Evolutionary conservation across 2,113 vertebrate genomes (phyloP).

Genomic region (Benitochromis conjunctus): DNA sequence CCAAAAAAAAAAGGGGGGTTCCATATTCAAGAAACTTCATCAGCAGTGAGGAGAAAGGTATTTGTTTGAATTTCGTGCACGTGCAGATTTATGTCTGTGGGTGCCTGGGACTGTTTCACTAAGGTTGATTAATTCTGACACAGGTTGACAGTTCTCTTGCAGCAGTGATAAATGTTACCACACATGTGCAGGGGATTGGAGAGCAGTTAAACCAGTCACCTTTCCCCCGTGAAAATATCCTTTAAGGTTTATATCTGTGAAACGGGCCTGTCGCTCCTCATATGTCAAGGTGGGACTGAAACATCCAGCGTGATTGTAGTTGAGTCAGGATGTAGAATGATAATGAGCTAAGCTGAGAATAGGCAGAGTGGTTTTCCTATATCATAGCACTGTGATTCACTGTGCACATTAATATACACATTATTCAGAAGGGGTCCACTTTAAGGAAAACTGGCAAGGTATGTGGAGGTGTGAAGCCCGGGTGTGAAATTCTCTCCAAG

Average conservation of each 20-base stretch:
- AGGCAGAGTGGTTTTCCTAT: neutral
- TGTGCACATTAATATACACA: neutral
- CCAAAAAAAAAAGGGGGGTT: neutral
- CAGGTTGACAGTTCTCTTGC: constrained; percentile 60
- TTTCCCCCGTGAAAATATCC: constrained; percentile 59
- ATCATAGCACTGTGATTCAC: neutral
- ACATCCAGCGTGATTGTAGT: neutral
- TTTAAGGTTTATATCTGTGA: constrained; percentile 53
- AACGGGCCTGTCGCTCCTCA: constrained; percentile 51
- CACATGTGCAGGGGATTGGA: constrained; percentile 70
- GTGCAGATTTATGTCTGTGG: constrained; percentile 48
- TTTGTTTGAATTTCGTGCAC: constrained; percentile 55
- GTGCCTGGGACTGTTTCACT: constrained; percentile 41
- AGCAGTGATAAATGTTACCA: constrained; percentile 63
- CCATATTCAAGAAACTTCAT: neutral
- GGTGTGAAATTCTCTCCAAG: neutral
- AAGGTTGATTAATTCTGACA: constrained; percentile 71
- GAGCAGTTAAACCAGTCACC: constrained; percentile 63
- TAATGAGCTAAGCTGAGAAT: neutral
- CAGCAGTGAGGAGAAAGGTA: constrained; percentile 6
- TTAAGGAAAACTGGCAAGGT: neutral
- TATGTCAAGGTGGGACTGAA: constrained; percentile 26
- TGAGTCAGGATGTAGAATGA: neutral
- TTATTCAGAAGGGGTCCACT: neutral
- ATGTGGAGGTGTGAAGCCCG: neutral